These are phyloP conservation scores for Rhabdophis nuchalis DNA, from an alignment of 2,797 vertebrate genomes.

Conservation along the genomic window DNA sequence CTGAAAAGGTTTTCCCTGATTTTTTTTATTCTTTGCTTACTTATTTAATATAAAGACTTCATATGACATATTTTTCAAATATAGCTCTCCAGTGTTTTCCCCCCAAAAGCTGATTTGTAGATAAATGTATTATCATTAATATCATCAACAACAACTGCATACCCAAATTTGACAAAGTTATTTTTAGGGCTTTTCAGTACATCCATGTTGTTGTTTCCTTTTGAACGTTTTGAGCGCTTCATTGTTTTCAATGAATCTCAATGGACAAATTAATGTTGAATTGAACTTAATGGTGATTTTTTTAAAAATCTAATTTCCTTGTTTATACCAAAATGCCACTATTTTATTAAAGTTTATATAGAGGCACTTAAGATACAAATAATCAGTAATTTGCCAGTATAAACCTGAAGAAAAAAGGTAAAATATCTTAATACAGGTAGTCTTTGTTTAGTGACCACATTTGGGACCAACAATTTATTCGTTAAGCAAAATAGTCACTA, in stretches of 20 bases:
- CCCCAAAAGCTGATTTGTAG: background rate
- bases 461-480: background rate
- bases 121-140: background rate
- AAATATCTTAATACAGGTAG: background rate
- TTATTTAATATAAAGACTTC: background rate
- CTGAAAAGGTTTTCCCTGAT: background rate
- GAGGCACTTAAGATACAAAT: background rate
- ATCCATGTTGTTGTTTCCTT: background rate
- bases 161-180: background rate
- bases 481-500: background rate
- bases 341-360: background rate
- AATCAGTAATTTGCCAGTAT: background rate
- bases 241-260: background rate
- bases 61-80: background rate
- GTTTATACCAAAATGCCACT: background rate
- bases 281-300: background rate
- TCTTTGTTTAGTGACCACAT: background rate
- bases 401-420: background rate
- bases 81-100: background rate
- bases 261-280: background rate
- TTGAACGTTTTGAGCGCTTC: background rate
- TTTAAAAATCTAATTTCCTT: background rate
- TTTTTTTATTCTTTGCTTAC: background rate
- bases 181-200: background rate
- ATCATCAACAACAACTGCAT: background rate